These are phyloP conservation scores for Staurois parvus DNA, from an alignment of 2,797 vertebrate species.

Conservation along the genomic window DNA sequence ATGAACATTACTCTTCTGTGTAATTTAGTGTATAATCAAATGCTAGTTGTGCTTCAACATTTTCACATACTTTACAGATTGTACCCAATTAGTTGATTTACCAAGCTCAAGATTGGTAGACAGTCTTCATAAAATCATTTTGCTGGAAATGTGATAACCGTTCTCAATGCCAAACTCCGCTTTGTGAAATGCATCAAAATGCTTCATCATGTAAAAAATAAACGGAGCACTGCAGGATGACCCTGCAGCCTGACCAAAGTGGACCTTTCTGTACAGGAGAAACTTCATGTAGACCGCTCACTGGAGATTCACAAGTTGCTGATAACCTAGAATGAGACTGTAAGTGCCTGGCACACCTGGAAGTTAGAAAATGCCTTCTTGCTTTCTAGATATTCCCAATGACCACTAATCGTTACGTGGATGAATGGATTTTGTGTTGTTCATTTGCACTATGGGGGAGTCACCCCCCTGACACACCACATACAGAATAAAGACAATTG, in stretches of 20 bases:
- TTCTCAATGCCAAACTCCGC: constrained; percentile 46
- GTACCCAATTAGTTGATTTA: constrained; percentile 5
- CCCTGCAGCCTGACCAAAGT: constrained; percentile 8
- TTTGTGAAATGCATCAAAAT: constrained; percentile 23
- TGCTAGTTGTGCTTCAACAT: constrained; percentile 11
- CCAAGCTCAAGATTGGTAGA: constrained; percentile 27
- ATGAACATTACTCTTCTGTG: neutral
- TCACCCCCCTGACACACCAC: constrained; percentile 35
- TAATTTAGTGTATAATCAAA: neutral
- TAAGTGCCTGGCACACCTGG: constrained; percentile 53
- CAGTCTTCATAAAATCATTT: neutral
- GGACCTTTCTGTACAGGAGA: constrained; percentile 34
- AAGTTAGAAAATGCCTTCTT: constrained; percentile 40
- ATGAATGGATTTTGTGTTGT: constrained; percentile 55
- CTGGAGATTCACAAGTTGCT: constrained; percentile 38
- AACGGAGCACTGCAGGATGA: neutral
- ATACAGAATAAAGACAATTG: constrained; percentile 29
- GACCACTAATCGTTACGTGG: constrained; percentile 55
- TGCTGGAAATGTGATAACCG: constrained; percentile 22
- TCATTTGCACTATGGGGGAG: constrained; percentile 59
- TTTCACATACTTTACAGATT: neutral
- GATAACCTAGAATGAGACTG: neutral
- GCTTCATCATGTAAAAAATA: neutral
- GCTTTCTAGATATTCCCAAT: constrained; percentile 46
- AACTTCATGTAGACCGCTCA: constrained; percentile 35